A percentile compares a stretch with the other conserved stretches of the same genome.
phyloP scores from a whole-genome alignment of 2,888 invertebrate species.

The Cryptocephalus primarius region DNA sequence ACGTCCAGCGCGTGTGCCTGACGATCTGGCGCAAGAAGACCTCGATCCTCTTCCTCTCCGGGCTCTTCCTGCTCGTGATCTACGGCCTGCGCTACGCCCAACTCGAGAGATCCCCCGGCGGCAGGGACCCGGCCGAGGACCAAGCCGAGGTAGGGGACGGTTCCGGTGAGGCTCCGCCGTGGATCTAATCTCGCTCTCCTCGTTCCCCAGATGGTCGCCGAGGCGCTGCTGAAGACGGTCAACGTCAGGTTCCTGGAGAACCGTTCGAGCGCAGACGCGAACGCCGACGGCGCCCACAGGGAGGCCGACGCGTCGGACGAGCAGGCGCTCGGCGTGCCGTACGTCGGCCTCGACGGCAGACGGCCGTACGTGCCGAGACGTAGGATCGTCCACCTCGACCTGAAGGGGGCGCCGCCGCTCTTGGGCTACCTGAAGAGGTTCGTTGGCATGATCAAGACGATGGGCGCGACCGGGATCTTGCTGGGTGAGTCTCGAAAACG shows the following conservation, averaged over 20 bases:
- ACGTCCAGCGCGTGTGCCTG: constrained; percentile 35
- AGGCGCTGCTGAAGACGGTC: no score
- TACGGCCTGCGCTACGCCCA: constrained; percentile 38
- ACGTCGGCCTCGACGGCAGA: constrained; percentile 32
- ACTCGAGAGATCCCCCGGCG: constrained; percentile 10
- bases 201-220: no score
- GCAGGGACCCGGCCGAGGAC: no score
- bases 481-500: constrained; percentile 26
- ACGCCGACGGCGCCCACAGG: no score
- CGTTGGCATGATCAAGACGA: constrained; percentile 44
- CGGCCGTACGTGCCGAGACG: constrained; percentile 41
- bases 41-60: constrained; percentile 34
- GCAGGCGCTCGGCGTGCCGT: constrained; percentile 36
- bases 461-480: constrained; percentile 61
- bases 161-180: no score
- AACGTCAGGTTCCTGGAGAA: no score
- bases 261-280: no score
- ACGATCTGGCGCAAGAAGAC: constrained; percentile 42
- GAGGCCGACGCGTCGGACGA: constrained; percentile 26
- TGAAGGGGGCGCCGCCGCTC: constrained; percentile 68
- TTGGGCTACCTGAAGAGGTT: constrained; percentile 47
- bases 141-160: no score
- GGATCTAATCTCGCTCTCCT: no score
- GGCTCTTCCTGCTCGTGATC: constrained; percentile 34
- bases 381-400: constrained; percentile 60